These are phyloP conservation scores for Tetragonula clypearis DNA, from an alignment of 1,140 invertebrate species.

Conservation along the genomic window DNA sequence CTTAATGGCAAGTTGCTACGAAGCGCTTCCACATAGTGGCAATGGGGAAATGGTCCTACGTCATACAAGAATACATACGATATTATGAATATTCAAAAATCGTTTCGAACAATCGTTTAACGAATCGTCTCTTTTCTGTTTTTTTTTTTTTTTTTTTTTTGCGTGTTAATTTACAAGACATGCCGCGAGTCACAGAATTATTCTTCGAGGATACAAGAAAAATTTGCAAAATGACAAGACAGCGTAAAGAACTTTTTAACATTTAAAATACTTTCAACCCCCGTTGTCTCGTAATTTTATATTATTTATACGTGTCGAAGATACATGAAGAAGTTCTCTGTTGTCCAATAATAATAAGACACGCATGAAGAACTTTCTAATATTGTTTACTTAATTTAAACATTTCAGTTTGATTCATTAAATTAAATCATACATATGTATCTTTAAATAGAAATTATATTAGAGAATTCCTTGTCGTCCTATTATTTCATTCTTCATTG, in stretches of 20 bases:
- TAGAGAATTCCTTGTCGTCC: neutral
- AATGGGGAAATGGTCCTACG: neutral
- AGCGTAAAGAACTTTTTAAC: neutral
- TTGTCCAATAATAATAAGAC: neutral
- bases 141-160: neutral
- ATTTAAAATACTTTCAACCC: too few species aligned
- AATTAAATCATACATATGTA: too few species aligned
- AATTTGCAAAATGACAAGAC: neutral
- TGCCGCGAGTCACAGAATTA: neutral
- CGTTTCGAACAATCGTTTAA: neutral
- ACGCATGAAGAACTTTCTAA: neutral
- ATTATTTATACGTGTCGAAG: neutral
- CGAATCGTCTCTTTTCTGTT: neutral
- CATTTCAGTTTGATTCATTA: too few species aligned
- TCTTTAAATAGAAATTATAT: too few species aligned
- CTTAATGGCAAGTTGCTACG: constrained; percentile 51
- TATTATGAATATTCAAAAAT: neutral
- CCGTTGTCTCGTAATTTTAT: neutral
- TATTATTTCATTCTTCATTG: neutral
- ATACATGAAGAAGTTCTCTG: neutral
- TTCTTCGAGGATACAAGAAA: neutral
- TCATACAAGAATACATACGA: neutral
- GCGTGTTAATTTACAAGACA: neutral
- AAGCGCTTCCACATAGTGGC: constrained; percentile 34
- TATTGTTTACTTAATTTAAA: neutral